These are phyloP conservation scores for Erithacus rubecula DNA, from an alignment of 2,797 vertebrate species.

Conservation along the genomic window DNA sequence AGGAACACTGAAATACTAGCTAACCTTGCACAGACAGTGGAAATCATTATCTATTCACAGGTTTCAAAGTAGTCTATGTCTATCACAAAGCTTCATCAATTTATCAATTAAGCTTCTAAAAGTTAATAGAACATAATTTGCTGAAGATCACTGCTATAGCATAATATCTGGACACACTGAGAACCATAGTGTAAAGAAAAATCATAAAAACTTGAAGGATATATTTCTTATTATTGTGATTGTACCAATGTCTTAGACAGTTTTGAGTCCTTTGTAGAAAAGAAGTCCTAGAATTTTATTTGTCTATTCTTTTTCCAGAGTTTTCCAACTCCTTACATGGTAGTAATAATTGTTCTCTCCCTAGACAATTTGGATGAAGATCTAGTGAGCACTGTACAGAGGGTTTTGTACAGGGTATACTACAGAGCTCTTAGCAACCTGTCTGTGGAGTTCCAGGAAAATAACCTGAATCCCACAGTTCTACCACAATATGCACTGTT, in stretches of 20 bases:
- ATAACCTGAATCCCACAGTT: background rate
- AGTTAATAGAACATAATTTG: background rate
- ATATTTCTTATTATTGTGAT: background rate
- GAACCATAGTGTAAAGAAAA: background rate
- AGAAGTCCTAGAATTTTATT: background rate
- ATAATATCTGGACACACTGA: background rate
- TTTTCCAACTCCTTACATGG: background rate
- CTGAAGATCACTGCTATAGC: background rate
- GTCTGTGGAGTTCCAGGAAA: background rate
- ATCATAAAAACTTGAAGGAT: background rate
- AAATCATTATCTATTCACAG: background rate
- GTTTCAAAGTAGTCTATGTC: background rate
- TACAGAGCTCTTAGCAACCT: background rate
- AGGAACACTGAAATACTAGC: constrained; percentile 5
- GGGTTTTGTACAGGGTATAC: background rate
- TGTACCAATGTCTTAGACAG: background rate
- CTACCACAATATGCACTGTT: background rate
- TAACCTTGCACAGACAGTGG: background rate
- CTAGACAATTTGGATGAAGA: background rate
- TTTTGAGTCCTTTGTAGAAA: background rate
- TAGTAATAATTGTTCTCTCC: background rate
- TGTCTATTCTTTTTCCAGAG: background rate
- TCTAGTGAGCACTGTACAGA: background rate
- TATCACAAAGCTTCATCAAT: constrained; percentile 14
- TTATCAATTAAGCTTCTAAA: background rate